These are phyloP conservation scores for Tigriopus japonicus DNA, from an alignment of 1,140 invertebrate genomes.

Conservation along the genomic window DNA sequence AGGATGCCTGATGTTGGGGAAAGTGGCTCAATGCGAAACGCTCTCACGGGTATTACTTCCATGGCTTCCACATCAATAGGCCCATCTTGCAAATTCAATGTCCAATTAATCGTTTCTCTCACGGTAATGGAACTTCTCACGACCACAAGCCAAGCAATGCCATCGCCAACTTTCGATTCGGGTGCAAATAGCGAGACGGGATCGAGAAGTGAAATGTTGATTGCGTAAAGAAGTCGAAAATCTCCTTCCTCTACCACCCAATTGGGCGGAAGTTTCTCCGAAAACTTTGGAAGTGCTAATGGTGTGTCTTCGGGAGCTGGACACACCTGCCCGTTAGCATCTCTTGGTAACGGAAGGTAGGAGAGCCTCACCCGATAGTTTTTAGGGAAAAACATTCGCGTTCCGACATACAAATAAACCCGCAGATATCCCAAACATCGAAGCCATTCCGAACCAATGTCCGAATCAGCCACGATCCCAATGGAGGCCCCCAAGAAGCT, in stretches of 20 bases:
- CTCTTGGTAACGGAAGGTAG: neutral
- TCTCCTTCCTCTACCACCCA: neutral
- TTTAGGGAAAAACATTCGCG: neutral
- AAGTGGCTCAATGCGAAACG: slow-evolving; percentile 1
- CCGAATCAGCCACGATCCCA: neutral
- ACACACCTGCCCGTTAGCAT: neutral
- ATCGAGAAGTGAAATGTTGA: neutral
- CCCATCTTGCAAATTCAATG: neutral
- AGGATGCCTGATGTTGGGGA: neutral
- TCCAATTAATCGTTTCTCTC: neutral
- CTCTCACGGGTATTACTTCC: neutral
- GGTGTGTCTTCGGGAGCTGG: neutral
- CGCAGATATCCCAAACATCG: neutral
- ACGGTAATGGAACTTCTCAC: neutral
- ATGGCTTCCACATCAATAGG: neutral
- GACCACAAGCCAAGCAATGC: neutral
- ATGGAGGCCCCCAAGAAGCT: neutral
- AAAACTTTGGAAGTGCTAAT: neutral
- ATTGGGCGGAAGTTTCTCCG: neutral
- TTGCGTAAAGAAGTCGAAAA: neutral
- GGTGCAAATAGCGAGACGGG: neutral
- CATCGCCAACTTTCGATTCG: neutral
- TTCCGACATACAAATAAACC: neutral
- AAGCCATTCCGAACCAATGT: neutral
- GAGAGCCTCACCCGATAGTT: neutral